These are phyloP conservation scores for Atta texana DNA, from an alignment of 1,140 invertebrate genomes.

Conservation along the genomic window DNA sequence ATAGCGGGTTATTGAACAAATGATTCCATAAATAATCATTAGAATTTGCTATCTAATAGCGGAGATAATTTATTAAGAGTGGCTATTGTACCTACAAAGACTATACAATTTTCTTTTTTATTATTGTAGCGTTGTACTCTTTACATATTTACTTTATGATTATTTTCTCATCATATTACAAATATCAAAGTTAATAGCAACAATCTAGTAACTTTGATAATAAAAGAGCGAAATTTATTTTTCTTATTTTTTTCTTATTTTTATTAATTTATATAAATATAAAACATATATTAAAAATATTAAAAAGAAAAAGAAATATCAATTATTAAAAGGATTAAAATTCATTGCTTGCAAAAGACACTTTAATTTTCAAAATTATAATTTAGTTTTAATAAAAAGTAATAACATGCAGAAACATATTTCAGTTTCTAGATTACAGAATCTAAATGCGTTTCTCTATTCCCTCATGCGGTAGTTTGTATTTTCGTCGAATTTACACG, in stretches of 20 bases:
- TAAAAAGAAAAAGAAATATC: not conserved
- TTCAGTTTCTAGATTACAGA: slow-evolving; percentile 6
- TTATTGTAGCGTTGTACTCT: too few species aligned
- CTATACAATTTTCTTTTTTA: too few species aligned
- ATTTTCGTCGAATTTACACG: slow-evolving; percentile 31
- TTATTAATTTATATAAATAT: not conserved
- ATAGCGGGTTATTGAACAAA: too few species aligned
- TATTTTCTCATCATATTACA: too few species aligned
- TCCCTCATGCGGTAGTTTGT: slow-evolving; percentile 3
- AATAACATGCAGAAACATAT: too few species aligned
- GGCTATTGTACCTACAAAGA: too few species aligned
- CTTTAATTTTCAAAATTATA: not conserved
- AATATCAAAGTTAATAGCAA: too few species aligned
- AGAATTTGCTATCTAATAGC: too few species aligned
- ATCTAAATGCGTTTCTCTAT: not conserved
- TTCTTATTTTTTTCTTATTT: not conserved
- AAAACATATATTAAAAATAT: not conserved
- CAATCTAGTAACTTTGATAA: not conserved
- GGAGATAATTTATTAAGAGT: too few species aligned
- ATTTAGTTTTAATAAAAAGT: not conserved
- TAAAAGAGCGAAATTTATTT: not conserved
- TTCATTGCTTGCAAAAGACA: not conserved
- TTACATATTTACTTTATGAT: too few species aligned
- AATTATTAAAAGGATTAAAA: not conserved
- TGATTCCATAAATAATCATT: too few species aligned